A percentile compares a stretch with the other conserved stretches of the same genome.
phyloP scores from a whole-genome alignment of 2,113 vertebrate genomes.

The Aphyosemion australe region DNA sequence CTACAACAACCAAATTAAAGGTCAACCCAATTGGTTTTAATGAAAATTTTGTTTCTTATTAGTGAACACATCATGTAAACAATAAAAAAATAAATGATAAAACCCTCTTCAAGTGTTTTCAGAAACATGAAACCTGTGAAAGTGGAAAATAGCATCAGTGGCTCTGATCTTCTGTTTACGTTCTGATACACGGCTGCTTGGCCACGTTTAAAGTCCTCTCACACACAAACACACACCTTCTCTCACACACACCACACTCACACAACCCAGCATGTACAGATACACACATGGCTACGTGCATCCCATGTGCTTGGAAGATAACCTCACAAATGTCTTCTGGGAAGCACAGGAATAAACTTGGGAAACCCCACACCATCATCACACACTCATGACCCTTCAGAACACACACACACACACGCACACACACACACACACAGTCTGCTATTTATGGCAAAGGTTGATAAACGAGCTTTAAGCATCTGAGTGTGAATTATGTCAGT shows the following conservation, averaged over 20 bases:
- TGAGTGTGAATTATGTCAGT: conserved; percentile 11
- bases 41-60: no score
- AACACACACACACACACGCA: conserved; percentile 1
- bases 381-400: conserved; percentile 16
- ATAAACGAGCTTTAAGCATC: conserved; percentile 4
- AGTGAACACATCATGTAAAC: no score
- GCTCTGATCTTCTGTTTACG: conserved; percentile 23
- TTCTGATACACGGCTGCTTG: neutral
- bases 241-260: neutral
- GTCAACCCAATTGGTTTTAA: no score
- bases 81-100: no score
- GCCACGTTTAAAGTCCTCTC: neutral
- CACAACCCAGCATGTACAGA: neutral
- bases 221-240: neutral
- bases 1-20: no score
- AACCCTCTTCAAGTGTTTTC: no score
- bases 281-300: neutral
- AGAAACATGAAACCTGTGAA: no score
- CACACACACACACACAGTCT: neutral
- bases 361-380: conserved; percentile 63
- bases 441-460: neutral
- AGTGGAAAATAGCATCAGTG: neutral
- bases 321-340: conserved; percentile 39
- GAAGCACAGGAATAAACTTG: conserved; percentile 64
- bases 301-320: conserved; percentile 24